These are phyloP conservation scores for Ceramica pisi DNA, from an alignment of 2,888 invertebrate genomes.

Conservation along the genomic window DNA sequence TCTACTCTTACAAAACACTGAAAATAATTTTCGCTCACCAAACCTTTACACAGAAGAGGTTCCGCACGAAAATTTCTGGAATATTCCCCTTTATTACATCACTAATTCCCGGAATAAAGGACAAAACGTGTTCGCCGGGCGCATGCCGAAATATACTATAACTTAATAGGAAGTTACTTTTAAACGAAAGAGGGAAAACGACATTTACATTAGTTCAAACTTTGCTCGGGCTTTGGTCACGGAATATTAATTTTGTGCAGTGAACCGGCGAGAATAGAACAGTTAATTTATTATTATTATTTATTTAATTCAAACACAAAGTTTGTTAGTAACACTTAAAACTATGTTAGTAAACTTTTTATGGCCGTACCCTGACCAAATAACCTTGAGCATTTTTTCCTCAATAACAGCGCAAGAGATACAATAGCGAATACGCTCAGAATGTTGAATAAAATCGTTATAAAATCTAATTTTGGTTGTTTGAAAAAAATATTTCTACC, in stretches of 20 bases:
- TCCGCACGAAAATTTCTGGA: conserved; percentile 51
- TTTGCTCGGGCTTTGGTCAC: conserved; percentile 31
- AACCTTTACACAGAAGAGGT: conserved; percentile 37
- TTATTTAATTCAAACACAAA: too few relatives aligned
- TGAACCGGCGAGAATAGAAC: not conserved
- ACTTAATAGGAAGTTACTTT: conserved; percentile 55
- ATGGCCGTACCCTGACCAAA: too few relatives aligned
- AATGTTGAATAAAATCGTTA: too few relatives aligned
- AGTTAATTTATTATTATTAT: too few relatives aligned
- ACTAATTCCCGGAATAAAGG: conserved; percentile 60
- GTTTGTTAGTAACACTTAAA: too few relatives aligned
- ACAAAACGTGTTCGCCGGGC: conserved; percentile 45
- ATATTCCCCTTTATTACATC: conserved; percentile 61
- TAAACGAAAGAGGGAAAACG: conserved; percentile 43
- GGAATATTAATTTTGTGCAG: conserved; percentile 27
- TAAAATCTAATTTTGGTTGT: too few relatives aligned
- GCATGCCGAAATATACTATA: conserved; percentile 39
- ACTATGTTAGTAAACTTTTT: too few relatives aligned
- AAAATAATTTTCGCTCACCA: conserved; percentile 52
- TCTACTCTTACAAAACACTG: conserved; percentile 43
- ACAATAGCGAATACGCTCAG: too few relatives aligned
- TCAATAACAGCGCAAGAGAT: too few relatives aligned
- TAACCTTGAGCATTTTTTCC: too few relatives aligned
- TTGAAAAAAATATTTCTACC: too few relatives aligned
- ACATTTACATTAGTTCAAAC: conserved; percentile 35